Base-by-base conservation (phyloP, 2,797 vertebrate species). In the Catharus ustulatus region DNA sequence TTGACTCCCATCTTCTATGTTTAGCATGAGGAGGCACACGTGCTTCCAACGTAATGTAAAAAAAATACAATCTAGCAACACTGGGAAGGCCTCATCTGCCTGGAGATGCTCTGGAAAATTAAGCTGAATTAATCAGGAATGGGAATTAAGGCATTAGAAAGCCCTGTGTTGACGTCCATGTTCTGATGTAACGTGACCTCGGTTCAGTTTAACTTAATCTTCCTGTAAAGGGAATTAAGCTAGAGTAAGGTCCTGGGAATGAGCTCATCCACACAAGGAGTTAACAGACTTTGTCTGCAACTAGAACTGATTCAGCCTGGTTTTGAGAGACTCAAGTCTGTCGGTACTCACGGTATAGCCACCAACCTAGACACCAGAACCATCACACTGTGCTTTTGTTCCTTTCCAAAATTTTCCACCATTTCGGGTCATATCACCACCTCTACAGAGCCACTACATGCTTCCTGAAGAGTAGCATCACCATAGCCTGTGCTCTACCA, bases 81-180 rank as follows among this genome's bases (percentile, higher is more conserved):
- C 45, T 4, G 27, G 30, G 30, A 93, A 85, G 36, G 52, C 15
- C n/a, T n/a, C n/a, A n/a, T n/a, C n/a, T n/a, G n/a, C n/a, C 51
- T 51, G 38, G 46, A 75, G 38, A 82, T 1, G 1, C 63, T 76
- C 54, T 34, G 49, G 75, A 91, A 95, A 91, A 90, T 87, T 81
- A 84, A 54, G 19, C 54, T 89, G 78, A 78, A 72, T 92, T 89
- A 93, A 91, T 91, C 54, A 96, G 59, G 12, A 94, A 58, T 27
- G 19, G 64, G 71, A 89, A 94, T 67, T 58, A 79, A n/a, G 46
- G 62, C 45, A 81, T 45, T 64, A 94, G 84, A 82, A 92, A 75
- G 49, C 27, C 67, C 63, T 68, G 30, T 66, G 78, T 58, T 63
- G 67, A 87, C 3, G 5, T 19, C 79, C 12, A 17, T 1, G 5